Conservation (phyloP, 2,888 invertebrate genomes). For the Mylabris sibirica region DNA sequence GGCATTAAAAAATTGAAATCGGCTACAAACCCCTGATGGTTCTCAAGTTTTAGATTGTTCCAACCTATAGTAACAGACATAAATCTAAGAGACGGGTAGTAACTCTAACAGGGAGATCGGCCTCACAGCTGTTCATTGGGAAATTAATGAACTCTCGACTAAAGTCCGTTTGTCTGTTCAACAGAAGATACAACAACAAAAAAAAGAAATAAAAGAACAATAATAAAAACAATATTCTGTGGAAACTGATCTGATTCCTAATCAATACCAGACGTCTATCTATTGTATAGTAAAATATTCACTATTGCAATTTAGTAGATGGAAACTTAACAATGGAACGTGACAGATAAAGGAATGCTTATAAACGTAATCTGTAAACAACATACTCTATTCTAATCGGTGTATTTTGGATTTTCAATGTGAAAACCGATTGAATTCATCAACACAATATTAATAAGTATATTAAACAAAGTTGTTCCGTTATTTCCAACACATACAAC, state of each 20-base stretch:
- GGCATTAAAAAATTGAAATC: constrained; percentile 50
- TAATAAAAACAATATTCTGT: constrained; percentile 49
- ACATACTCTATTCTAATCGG: neutral
- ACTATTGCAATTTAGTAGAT: constrained; percentile 22
- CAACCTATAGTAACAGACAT: constrained; percentile 36
- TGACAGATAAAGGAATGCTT: neutral
- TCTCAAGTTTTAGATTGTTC: constrained; percentile 39
- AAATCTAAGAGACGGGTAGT: constrained; percentile 37
- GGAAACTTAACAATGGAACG: constrained; percentile 25
- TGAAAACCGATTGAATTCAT: neutral
- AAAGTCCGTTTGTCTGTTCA: constrained; percentile 46
- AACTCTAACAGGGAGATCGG: constrained; percentile 30
- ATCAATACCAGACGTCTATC: constrained; percentile 17
- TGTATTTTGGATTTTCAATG: neutral
- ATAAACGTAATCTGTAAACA: neutral
- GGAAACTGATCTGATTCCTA: constrained; percentile 15
- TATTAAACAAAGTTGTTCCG: constrained; percentile 17
- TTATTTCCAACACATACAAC: constrained; percentile 24
- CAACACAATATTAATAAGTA: constrained; percentile 2
- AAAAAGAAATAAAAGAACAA: constrained; percentile 49
- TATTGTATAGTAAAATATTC: constrained; percentile 11
- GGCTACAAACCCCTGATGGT: constrained; percentile 42
- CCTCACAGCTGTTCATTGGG: constrained; percentile 48
- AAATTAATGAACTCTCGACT: constrained; percentile 48
- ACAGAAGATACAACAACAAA: constrained; percentile 37